phyloP scores from a whole-genome alignment of 2,888 invertebrate species.

The Serrognathus titanus region DNA sequence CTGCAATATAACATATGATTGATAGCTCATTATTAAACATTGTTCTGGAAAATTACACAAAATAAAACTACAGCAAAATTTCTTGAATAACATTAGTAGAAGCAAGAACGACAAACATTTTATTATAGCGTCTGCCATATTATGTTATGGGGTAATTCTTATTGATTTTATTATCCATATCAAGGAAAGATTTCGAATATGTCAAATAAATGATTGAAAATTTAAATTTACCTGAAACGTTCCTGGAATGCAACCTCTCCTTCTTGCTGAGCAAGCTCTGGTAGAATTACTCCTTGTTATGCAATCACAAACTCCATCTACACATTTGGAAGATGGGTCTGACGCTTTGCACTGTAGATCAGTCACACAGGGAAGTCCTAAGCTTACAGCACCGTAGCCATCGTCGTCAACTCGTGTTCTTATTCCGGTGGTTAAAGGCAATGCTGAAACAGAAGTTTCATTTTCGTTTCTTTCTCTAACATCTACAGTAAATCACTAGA shows the following conservation, averaged over 20 bases:
- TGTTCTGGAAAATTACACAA: too few relatives aligned
- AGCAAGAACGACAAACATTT: too few relatives aligned
- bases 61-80: too few relatives aligned
- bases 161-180: too few relatives aligned
- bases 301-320: slow-evolving; percentile 77
- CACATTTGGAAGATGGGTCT: slow-evolving; percentile 73
- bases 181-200: too few relatives aligned
- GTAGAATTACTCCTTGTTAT: slow-evolving; percentile 57
- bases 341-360: slow-evolving; percentile 78
- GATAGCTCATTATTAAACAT: too few relatives aligned
- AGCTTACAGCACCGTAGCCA: slow-evolving; percentile 59
- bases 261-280: slow-evolving; percentile 65
- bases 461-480: neutral
- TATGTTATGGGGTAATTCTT: too few relatives aligned
- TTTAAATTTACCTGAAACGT: slow-evolving; percentile 71
- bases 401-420: slow-evolving; percentile 34
- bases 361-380: slow-evolving; percentile 72
- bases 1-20: too few relatives aligned
- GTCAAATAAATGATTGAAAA: neutral
- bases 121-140: too few relatives aligned
- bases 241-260: slow-evolving; percentile 76
- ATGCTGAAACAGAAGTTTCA: slow-evolving; percentile 20
- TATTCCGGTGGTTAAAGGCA: slow-evolving; percentile 36
- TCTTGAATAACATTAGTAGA: too few relatives aligned
- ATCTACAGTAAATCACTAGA: too few relatives aligned